A percentile compares a stretch with the other conserved stretches of the same genome.
Evolutionary conservation across 2,797 vertebrate genomes (phyloP).

Genomic region (Channallabes apus): DNA sequence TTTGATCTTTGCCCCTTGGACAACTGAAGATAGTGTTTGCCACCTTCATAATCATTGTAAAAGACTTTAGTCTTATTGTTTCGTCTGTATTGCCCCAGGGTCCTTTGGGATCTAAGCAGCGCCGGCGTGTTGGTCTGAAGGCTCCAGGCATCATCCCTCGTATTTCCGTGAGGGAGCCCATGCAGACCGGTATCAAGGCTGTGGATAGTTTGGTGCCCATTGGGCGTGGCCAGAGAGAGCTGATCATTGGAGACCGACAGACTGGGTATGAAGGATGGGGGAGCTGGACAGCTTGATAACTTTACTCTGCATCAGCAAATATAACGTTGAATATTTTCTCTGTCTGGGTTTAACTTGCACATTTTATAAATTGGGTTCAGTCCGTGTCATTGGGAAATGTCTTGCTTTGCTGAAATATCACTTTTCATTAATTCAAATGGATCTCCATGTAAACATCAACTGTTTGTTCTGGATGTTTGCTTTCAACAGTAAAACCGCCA

Average conservation of each 20-base stretch:
- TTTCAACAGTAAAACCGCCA: conserved; percentile 89
- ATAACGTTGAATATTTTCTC: not conserved
- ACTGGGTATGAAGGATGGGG: conserved; percentile 81
- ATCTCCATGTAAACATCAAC: not conserved
- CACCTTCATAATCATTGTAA: not conserved
- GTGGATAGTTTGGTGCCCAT: conserved; percentile 98
- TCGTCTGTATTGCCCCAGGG: conserved; percentile 71
- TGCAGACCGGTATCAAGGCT: conserved; percentile 98
- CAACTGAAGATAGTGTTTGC: too few relatives aligned
- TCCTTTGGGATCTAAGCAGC: conserved; percentile 77
- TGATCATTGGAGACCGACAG: conserved; percentile 98
- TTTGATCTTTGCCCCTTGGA: not conserved
- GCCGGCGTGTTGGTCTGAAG: conserved; percentile 93
- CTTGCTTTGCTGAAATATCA: not conserved
- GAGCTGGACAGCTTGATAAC: too few relatives aligned
- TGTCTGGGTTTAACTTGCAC: not conserved
- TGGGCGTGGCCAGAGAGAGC: conserved; percentile 94
- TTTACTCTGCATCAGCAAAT: not conserved
- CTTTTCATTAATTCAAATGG: not conserved
- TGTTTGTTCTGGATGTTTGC: not conserved
- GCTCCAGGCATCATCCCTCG: conserved; percentile 96
- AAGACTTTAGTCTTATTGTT: not conserved
- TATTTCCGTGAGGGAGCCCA: conserved; percentile 95
- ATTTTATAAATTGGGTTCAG: not conserved
- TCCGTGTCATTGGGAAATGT: not conserved